Evolutionary conservation across 2,113 vertebrate species (phyloP).

Genomic region (Toxostoma redivivum): DNA sequence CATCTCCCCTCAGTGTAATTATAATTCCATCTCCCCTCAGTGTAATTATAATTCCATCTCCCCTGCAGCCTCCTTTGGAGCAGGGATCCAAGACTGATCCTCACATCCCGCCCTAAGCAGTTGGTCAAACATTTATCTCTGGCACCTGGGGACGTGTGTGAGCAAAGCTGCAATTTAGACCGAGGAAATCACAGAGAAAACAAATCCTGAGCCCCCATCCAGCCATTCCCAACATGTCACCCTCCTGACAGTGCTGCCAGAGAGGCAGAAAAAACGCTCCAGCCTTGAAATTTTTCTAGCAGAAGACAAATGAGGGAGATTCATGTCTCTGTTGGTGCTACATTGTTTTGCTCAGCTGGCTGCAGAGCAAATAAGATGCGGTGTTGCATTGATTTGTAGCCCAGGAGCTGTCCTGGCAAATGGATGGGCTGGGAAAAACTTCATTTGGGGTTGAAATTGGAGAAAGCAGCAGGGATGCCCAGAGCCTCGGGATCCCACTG

Average conservation of each 20-base stretch:
- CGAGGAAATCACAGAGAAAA: background rate
- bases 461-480: background rate
- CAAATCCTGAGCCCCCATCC: background rate
- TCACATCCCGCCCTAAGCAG: background rate
- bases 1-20: rapidly evolving
- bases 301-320: constrained; percentile 58
- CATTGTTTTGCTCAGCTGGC: constrained; percentile 46
- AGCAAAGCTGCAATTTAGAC: background rate
- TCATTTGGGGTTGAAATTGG: background rate
- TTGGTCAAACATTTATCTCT: constrained; percentile 24
- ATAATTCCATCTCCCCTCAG: background rate
- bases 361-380: constrained; percentile 23
- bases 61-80: background rate
- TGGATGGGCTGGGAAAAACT: background rate
- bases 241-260: background rate
- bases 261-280: background rate
- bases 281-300: constrained; percentile 16
- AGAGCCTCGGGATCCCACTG: rapidly evolving
- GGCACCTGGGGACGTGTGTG: background rate
- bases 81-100: background rate
- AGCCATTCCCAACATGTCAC: background rate
- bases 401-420: constrained; percentile 1
- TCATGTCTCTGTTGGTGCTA: constrained; percentile 27
- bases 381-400: constrained; percentile 28
- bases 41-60: background rate